Evolutionary conservation across 2,113 vertebrate species (phyloP), one percentile per base, ranked within the genome.

Genomic region (Himantopus leucocephalus): DNA sequence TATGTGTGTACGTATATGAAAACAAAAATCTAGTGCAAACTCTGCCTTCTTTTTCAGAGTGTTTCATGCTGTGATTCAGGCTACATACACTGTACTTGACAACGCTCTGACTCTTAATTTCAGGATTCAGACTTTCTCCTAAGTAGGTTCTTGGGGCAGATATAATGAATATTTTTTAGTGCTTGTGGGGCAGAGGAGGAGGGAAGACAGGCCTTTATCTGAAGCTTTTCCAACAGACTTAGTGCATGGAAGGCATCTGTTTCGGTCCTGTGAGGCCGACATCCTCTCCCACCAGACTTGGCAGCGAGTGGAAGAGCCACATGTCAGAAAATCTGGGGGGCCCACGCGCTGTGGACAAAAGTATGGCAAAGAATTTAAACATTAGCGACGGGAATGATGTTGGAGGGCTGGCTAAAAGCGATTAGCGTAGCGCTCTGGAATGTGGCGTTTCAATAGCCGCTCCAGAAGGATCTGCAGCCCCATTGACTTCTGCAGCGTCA

Each of bases 391-490:
- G 82, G 78, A 88, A 94, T 17, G 92, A 34, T 94, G 83, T 43
- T 47, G 86, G 80, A 97, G 95, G 86, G 80, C 91, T 14, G 80
- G 77, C 79, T 68, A 67, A 79, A 50, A 94, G 80, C 41, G 48
- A 97, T 97, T 72, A 97, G 89, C 72, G 1, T 32, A 97, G 96
- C 4, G 45, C 77, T 94, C 77, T 95, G 97, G 97, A 96, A 97
- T 95, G 97, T 3, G 62, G 83, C 12, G 0, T 15, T 93, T 94
- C 97, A 92, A 91, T 76, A 92, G 95, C 72, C 1, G 35, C 91
- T 95, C 91, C 95, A 92, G 92, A 96, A 60, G 63, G 85, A 92
- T 94, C 96, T 10, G 95, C 95, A 89, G 92, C 86, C 83, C 92
- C 76, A 78, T 23, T 84, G 91, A 75, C 90, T 88, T 39, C 1